Conservation (phyloP, 2,113 vertebrate genomes). For the Muntiacus reevesi region DNA sequence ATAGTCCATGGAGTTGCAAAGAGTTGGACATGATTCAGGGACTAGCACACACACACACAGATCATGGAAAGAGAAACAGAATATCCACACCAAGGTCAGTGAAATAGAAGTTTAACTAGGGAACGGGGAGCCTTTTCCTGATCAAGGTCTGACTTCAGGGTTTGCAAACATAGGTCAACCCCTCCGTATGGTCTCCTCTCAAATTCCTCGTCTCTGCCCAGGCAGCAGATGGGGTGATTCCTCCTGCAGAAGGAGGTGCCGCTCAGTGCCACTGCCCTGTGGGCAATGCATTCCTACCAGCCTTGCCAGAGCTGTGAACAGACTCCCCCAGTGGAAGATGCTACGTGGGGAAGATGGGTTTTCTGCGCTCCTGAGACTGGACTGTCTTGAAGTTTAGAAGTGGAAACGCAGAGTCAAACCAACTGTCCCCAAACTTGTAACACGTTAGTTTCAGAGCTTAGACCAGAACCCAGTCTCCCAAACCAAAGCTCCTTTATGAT, state of each 20-base stretch:
- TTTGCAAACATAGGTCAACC: background rate
- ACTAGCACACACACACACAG: background rate
- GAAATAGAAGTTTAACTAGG: background rate
- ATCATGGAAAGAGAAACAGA: background rate
- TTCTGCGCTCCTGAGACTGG: background rate
- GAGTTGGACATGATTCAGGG: background rate
- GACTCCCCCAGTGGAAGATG: background rate
- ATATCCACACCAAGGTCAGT: background rate
- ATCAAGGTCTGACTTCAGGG: background rate
- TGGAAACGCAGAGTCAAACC: background rate
- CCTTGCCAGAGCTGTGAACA: background rate
- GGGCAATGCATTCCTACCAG: background rate
- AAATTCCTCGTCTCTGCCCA: background rate
- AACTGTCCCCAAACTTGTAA: background rate
- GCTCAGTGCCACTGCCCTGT: accelerated
- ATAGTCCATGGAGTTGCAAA: background rate
- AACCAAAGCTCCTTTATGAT: background rate
- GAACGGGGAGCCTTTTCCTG: background rate
- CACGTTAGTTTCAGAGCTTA: background rate
- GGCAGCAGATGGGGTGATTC: background rate
- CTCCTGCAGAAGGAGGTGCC: background rate
- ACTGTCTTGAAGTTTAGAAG: background rate
- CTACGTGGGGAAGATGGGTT: background rate
- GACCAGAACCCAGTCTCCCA: background rate
- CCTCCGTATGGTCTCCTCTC: background rate